These are phyloP conservation scores for Marisa cornuarietis DNA, from an alignment of 1,140 invertebrate species.

Conservation along the genomic window DNA sequence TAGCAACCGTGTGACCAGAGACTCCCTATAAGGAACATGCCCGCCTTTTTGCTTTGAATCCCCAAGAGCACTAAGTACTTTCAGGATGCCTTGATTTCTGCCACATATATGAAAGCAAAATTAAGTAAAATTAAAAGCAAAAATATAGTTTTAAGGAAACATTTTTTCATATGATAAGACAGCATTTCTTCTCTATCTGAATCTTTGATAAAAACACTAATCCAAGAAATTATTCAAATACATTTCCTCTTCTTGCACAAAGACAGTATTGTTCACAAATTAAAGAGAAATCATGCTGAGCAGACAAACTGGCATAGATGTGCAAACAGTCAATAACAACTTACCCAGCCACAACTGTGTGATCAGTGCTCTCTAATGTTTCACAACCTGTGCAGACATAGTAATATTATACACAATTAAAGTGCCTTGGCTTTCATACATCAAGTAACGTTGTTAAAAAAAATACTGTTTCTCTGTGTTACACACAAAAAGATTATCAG, in stretches of 20 bases:
- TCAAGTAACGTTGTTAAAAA: background rate
- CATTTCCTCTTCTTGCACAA: background rate
- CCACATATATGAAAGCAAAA: background rate
- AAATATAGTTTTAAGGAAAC: background rate
- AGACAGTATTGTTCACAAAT: no score
- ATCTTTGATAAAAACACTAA: no score
- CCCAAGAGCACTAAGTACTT: slow-evolving; percentile 65
- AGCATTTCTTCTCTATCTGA: no score
- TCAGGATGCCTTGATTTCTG: slow-evolving; percentile 73
- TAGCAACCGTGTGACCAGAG: slow-evolving; percentile 65
- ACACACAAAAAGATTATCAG: background rate
- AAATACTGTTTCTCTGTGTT: background rate
- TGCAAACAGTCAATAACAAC: background rate
- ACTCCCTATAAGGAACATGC: slow-evolving; percentile 67
- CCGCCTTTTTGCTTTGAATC: slow-evolving; percentile 60
- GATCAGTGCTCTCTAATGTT: slow-evolving; percentile 32
- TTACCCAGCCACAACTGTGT: slow-evolving; percentile 44
- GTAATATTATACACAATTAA: slow-evolving; percentile 18
- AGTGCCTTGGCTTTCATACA: background rate
- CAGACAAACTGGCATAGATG: background rate
- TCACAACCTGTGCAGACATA: slow-evolving; percentile 32
- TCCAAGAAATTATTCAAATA: background rate
- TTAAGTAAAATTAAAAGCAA: background rate
- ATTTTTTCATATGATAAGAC: no score
- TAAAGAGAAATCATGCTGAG: background rate